Base-by-base conservation (phyloP, 2,888 invertebrate genomes). In the Drosophila atroscutellata region DNA sequence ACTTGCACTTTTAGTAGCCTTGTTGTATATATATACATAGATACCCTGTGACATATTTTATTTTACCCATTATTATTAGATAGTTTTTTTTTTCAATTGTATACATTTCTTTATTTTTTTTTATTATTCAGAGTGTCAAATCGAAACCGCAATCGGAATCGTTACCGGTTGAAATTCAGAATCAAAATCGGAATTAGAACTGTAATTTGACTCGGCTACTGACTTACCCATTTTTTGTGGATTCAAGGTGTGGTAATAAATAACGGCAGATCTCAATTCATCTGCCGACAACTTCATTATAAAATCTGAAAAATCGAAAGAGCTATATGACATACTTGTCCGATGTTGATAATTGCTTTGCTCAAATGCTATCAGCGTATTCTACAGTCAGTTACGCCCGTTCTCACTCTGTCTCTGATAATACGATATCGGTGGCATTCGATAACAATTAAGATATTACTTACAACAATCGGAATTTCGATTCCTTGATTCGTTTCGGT, bases 1-100 rank as follows among this genome's bases (percentile, higher is more conserved):
- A 60, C 30, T 30, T 26, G 45, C 73, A 73, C 74, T 15, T 1
- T 49, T n/a, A 37, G 26, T 59, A 59, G 63, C n/a, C 28, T 47
- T 32, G 57, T 26, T 58, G 47, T 50, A 32, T 20, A 32, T 8
- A 15, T 49, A 49, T 28, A 65, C 50, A 37, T 26, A 11, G 26
- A 62, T 55, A 64, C 47, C 63, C 62, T 71, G 42, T 65, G 49
- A 2, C 37, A 50, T 9, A 24, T 18, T 49, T 49, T 6, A 28
- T 26, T 18, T 26, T 26, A 45, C 24, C 15, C 15, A 24, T 45
- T 4, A 45, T 24, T 45, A 4, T 45, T 24, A 8, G 3, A 45
- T 39, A 4, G 6, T 15, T 26, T 5, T 26, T 24, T 7, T 28
- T 15, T 15, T 47, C 20, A 11, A 11, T 20, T 2, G 20, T 20